phyloP scores from a whole-genome alignment of 2,888 invertebrate species.

The Frankliniella intonsa region DNA sequence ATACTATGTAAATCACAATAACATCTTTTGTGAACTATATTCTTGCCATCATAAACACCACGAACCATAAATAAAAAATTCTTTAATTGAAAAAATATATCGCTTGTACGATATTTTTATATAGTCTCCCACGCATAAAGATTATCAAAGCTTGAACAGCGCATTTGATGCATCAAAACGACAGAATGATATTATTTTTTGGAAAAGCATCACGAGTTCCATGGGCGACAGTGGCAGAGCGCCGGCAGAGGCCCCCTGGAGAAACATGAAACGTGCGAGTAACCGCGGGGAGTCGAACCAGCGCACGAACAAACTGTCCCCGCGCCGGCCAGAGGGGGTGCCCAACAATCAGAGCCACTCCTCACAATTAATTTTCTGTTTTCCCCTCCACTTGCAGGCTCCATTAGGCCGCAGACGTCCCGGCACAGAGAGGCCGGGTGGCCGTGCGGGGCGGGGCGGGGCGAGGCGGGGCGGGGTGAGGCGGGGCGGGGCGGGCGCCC shows the following conservation, averaged over 20 bases:
- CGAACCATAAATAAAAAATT: background rate
- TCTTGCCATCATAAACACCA: background rate
- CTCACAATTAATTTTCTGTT: background rate
- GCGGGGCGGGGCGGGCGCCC: background rate
- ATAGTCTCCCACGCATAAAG: background rate
- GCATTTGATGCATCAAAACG: background rate
- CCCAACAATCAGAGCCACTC: too few species aligned
- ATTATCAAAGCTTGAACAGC: background rate
- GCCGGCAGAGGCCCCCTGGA: background rate
- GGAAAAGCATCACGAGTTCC: too few species aligned
- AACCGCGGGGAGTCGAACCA: background rate
- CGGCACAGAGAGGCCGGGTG: background rate
- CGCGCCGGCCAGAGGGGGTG: too few species aligned
- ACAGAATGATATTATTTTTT: background rate
- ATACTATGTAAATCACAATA: slow-evolving; percentile 4
- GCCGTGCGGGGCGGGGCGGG: background rate
- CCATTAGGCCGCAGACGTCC: background rate
- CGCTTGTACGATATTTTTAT: background rate
- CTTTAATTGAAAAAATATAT: slow-evolving; percentile 7
- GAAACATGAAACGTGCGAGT: background rate
- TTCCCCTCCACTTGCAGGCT: background rate
- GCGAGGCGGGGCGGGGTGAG: background rate
- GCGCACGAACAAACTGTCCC: background rate
- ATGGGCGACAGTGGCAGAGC: background rate
- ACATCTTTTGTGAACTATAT: background rate